Conservation (phyloP, 1,140 invertebrate species). For the Piezodorus guildinii region DNA sequence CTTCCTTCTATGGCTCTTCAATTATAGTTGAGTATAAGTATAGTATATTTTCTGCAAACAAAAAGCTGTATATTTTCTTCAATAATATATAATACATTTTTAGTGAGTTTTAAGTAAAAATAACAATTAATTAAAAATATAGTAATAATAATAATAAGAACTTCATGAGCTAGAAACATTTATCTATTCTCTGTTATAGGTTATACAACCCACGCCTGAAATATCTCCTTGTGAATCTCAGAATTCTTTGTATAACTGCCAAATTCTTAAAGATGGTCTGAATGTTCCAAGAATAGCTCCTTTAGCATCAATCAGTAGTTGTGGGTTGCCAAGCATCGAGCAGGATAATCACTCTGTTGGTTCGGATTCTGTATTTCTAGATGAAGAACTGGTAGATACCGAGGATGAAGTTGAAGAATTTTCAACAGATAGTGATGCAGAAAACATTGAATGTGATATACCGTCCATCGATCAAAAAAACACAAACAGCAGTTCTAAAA, state of each 20-base stretch:
- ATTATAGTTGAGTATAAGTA: no score
- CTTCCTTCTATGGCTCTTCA: no score
- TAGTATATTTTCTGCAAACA: no score
- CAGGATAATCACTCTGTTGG: conserved; percentile 41
- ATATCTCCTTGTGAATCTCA: conserved; percentile 70
- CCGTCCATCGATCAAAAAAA: conserved; percentile 16
- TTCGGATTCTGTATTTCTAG: conserved; percentile 58
- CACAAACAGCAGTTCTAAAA: not conserved
- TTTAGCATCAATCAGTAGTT: conserved; percentile 63
- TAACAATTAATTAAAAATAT: no score
- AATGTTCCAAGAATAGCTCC: conserved; percentile 45
- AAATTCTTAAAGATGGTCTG: conserved; percentile 23
- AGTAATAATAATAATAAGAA: no score
- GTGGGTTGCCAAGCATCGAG: conserved; percentile 38
- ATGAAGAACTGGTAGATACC: conserved; percentile 48
- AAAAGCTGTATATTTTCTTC: no score
- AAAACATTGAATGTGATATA: conserved; percentile 20
- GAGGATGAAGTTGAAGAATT: conserved; percentile 69
- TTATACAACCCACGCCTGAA: conserved; percentile 63
- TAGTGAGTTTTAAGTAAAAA: no score
- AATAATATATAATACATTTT: no score
- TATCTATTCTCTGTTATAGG: conserved; percentile 31
- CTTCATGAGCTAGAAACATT: no score
- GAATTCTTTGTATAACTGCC: conserved; percentile 36
- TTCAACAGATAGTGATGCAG: conserved; percentile 60